A percentile compares a stretch with the other conserved stretches of the same genome.
Conservation (phyloP, 2,797 vertebrate genomes). For the Pseudomugil tenellus region DNA sequence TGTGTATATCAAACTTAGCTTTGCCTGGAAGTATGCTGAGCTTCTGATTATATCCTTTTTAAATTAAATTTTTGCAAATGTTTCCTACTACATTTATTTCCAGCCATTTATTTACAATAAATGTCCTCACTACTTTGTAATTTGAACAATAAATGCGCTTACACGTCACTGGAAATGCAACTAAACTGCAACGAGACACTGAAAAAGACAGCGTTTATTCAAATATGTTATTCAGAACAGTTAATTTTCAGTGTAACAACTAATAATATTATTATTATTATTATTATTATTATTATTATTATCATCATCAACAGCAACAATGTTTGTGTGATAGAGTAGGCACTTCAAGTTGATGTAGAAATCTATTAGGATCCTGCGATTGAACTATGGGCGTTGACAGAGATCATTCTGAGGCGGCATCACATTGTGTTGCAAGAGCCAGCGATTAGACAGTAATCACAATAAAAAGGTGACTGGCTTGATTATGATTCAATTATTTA, state of each 20-base stretch:
- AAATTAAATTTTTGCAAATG: neutral
- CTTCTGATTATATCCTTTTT: slow-evolving; percentile 36
- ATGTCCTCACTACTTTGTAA: slow-evolving; percentile 1
- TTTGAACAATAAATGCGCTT: neutral
- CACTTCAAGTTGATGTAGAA: slow-evolving; percentile 42
- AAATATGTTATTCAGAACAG: slow-evolving; percentile 3
- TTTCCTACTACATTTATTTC: neutral
- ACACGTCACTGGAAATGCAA: neutral
- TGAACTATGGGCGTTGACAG: slow-evolving; percentile 58
- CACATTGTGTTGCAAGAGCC: slow-evolving; percentile 13
- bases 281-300: neutral
- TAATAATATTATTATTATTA: neutral
- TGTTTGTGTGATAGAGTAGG: slow-evolving; percentile 47
- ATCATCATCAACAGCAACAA: neutral
- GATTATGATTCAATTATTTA: slow-evolving; percentile 24
- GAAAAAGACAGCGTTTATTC: neutral
- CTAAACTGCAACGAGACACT: neutral
- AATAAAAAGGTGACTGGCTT: slow-evolving; percentile 12
- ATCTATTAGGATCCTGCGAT: slow-evolving; percentile 58
- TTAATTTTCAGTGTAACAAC: neutral
- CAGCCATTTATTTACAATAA: neutral
- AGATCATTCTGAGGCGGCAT: slow-evolving; percentile 53
- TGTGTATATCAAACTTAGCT: slow-evolving; percentile 30
- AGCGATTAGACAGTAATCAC: slow-evolving; percentile 14
- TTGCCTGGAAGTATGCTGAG: slow-evolving; percentile 12